Evolutionary conservation across 1,140 invertebrate genomes (phyloP).

Genomic region (Phymastichus coffea): DNA sequence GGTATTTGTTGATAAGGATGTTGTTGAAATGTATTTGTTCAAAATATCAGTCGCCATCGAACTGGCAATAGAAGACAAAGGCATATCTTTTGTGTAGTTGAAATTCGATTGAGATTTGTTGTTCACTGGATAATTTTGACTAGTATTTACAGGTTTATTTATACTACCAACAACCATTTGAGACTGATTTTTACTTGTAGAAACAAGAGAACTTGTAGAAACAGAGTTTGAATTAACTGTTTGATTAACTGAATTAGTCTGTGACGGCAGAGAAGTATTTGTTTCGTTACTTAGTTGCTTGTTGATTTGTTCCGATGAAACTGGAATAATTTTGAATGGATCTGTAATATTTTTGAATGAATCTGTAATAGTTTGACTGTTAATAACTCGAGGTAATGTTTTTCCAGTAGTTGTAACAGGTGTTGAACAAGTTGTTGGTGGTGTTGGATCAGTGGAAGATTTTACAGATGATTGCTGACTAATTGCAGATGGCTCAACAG

Average conservation of each 20-base stretch:
- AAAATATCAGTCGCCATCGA: constrained; percentile 14
- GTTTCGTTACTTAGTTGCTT: constrained; percentile 5
- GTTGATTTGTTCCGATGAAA: constrained; percentile 21
- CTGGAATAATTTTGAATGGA: constrained; percentile 47
- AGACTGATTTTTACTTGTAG: not conserved
- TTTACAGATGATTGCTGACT: constrained; percentile 15
- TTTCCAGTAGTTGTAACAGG: constrained; percentile 30
- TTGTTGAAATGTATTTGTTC: constrained; percentile 26
- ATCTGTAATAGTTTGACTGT: constrained; percentile 47
- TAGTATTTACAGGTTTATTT: not conserved
- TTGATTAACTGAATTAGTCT: not conserved
- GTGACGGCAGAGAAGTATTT: not conserved
- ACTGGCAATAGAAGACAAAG: constrained; percentile 19
- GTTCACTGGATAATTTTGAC: constrained; percentile 9
- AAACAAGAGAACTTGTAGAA: too few species aligned
- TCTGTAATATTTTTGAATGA: too few species aligned
- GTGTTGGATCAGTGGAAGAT: constrained; percentile 6
- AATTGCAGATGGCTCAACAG: not conserved
- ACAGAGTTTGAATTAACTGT: not conserved
- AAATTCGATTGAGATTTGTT: constrained; percentile 15
- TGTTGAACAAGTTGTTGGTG: constrained; percentile 1
- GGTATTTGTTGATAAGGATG: constrained; percentile 18
- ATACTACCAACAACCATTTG: not conserved
- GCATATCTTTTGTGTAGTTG: constrained; percentile 17
- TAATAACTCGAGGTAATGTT: constrained; percentile 46